phyloP scores from a whole-genome alignment of 2,888 invertebrate genomes.

The Eulithis prunata region DNA sequence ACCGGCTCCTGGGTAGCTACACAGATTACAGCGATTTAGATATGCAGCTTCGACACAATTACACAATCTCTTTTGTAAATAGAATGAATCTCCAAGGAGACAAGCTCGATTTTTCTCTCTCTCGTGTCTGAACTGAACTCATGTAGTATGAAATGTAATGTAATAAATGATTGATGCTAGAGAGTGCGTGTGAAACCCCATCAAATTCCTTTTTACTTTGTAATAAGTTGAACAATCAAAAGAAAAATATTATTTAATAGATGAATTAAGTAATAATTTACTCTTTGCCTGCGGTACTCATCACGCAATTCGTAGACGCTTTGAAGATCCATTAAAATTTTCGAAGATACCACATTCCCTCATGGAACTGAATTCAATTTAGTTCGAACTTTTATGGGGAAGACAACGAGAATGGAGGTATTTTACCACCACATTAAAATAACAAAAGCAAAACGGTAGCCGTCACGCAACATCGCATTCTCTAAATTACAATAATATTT shows the following conservation, averaged over 20 bases:
- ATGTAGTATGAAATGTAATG: slow-evolving; percentile 7
- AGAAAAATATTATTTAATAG: slow-evolving; percentile 45
- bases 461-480: slow-evolving; percentile 51
- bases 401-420: slow-evolving; percentile 39
- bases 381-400: slow-evolving; percentile 29
- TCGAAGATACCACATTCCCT: slow-evolving; percentile 51
- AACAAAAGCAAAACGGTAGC: slow-evolving; percentile 52
- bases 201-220: slow-evolving; percentile 50
- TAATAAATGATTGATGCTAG: slow-evolving; percentile 37
- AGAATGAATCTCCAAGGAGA: no score
- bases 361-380: slow-evolving; percentile 38
- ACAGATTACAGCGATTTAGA: slow-evolving; percentile 60
- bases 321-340: slow-evolving; percentile 53
- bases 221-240: slow-evolving; percentile 42
- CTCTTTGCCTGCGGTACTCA: slow-evolving; percentile 50
- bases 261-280: slow-evolving; percentile 52
- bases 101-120: no score
- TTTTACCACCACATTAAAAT: slow-evolving; percentile 44
- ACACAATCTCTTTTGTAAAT: slow-evolving; percentile 38
- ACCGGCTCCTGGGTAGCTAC: slow-evolving; percentile 41
- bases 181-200: slow-evolving; percentile 47
- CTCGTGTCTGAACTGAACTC: no score
- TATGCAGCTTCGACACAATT: slow-evolving; percentile 59
- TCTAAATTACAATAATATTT: slow-evolving; percentile 34
- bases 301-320: slow-evolving; percentile 53